Base-by-base conservation (phyloP, 2,888 invertebrate genomes). In the Parnassius glacialis region DNA sequence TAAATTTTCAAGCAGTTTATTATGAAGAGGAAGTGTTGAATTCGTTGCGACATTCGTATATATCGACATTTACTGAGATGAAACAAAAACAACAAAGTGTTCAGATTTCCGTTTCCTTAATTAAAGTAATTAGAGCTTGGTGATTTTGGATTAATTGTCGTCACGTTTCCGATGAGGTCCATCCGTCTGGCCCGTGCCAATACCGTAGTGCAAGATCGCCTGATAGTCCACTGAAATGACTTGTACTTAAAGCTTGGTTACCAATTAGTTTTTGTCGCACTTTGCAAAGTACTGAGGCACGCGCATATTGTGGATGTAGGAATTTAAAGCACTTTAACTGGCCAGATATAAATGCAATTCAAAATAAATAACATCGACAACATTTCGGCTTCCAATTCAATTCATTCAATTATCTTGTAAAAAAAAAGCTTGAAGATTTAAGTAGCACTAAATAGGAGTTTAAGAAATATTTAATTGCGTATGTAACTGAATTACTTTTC, bases 61-160 rank as follows among this genome's bases (percentile, higher is more conserved):
- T 45, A 62, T 54, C 34, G 54, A 54, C 52, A 57, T 60, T 55
- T 50, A 55, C 20, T 48, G 64, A 59, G 59, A 65, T 60, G 66
- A 65, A 57, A 59, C 58, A 70, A 70, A 71, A 67, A 69, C 65
- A 52, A 48, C 52, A 52, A 57, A 52, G 62, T 59, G 65, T 71
- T 73, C 74, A 78, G 79, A 74, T 80, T 86, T 89, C 90, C 87
- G 88, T 83, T 88, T 90, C 90, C 89, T 84, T 84, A 82, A 90
- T 89, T 90, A 90, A 81, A 84, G 81, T 84, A 89, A 90, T 89
- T 84, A 87, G 82, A 80, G 76, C 73, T 61, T 74, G 82, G 76
- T 79, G 87, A 87, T 88, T 90, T 86, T 76, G 77, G 80, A 80
- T 79, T 88, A 89, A 90, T 87, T 85, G 81, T 83, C 78, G 74